Evolutionary conservation across 2,113 vertebrate species (phyloP).

Genomic region (Perca flavescens): DNA sequence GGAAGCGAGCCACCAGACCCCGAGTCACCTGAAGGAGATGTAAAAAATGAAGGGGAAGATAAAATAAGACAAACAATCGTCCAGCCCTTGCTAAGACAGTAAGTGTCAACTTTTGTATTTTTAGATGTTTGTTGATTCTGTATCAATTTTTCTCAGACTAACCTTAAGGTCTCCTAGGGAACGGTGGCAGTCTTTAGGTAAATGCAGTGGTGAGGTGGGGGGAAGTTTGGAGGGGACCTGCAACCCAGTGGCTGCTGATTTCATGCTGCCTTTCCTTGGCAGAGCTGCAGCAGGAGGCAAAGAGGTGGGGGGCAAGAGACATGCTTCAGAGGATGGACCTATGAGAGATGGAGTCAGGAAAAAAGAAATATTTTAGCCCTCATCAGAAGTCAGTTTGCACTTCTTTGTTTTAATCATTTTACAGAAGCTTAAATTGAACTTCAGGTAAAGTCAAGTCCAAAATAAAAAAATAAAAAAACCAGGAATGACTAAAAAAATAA

Average conservation of each 20-base stretch:
- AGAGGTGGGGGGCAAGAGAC: slow-evolving; percentile 80
- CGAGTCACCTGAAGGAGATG: slow-evolving; percentile 85
- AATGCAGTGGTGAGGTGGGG: slow-evolving; percentile 76
- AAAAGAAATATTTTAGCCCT: background rate
- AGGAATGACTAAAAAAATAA: background rate
- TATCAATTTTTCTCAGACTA: background rate
- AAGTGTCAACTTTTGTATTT: background rate
- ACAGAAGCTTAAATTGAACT: background rate
- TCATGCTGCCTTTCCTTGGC: slow-evolving; percentile 80
- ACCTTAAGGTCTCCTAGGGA: slow-evolving; percentile 96
- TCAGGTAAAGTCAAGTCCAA: background rate
- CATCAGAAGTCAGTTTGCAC: background rate
- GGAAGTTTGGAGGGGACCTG: slow-evolving; percentile 82
- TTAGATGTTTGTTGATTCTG: background rate
- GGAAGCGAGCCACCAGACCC: slow-evolving; percentile 91
- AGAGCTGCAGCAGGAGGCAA: slow-evolving; percentile 70
- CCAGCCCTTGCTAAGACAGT: background rate
- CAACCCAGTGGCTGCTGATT: slow-evolving; percentile 54
- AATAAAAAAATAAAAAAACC: background rate
- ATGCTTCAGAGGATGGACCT: slow-evolving; percentile 90
- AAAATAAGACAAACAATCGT: background rate
- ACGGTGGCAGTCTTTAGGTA: slow-evolving; percentile 87
- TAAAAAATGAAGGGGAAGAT: background rate
- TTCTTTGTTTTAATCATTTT: background rate
- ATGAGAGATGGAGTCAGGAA: slow-evolving; percentile 9